Evolutionary conservation across 2,113 vertebrate genomes (phyloP).

Genomic region (Neolamprologus toae): DNA sequence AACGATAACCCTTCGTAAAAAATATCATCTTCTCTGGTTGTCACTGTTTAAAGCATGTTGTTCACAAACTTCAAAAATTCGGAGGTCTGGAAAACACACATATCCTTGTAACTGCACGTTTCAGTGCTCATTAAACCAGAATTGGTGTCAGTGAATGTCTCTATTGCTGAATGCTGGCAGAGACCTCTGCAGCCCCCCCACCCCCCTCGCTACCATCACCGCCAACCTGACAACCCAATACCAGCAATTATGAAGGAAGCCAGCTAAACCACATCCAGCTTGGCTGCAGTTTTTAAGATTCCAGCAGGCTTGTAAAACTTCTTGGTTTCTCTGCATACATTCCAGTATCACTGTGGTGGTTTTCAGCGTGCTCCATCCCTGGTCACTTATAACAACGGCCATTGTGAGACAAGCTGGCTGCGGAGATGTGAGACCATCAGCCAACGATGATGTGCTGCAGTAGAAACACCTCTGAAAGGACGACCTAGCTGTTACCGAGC

Average conservation of each 20-base stretch:
- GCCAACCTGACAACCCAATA: constrained; percentile 71
- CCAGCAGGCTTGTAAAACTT: constrained; percentile 65
- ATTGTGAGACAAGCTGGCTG: constrained; percentile 32
- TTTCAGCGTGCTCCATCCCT: constrained; percentile 28
- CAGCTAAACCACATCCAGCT: constrained; percentile 72
- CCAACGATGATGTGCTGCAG: constrained; percentile 11
- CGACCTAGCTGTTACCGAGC: not conserved
- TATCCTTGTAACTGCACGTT: constrained; percentile 26
- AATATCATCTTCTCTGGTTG: not conserved
- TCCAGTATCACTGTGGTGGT: constrained; percentile 59
- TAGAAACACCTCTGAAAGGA: not conserved
- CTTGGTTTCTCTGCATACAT: constrained; percentile 58
- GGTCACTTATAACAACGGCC: constrained; percentile 41
- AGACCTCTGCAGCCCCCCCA: not conserved
- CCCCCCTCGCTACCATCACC: constrained; percentile 36
- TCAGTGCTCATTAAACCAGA: constrained; percentile 36
- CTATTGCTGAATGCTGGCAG: constrained; percentile 62
- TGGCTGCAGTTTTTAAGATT: constrained; percentile 69
- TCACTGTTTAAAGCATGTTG: not conserved
- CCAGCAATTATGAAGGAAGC: constrained; percentile 77
- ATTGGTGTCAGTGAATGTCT: constrained; percentile 50
- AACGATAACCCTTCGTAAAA: not conserved
- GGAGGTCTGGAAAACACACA: not conserved
- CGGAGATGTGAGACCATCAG: constrained; percentile 1
- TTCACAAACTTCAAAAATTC: not conserved